These are phyloP conservation scores for Pristionchus maxplancki DNA, from an alignment of 2,888 invertebrate genomes.

Conservation along the genomic window DNA sequence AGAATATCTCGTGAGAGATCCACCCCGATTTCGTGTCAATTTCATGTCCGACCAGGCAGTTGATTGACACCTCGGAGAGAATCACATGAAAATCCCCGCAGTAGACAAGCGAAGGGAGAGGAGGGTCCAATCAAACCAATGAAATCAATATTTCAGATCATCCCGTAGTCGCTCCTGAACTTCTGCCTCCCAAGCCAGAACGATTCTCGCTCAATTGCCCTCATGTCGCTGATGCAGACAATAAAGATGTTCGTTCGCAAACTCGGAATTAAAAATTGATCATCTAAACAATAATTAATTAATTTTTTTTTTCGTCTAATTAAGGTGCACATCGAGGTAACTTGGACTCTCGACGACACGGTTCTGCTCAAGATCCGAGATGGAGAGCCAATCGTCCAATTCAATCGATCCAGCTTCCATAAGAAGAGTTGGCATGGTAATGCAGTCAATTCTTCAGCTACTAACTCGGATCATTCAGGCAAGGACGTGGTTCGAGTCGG, in stretches of 20 bases:
- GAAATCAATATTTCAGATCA: conserved; percentile 4
- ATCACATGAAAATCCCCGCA: background rate
- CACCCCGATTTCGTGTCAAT: conserved; percentile 39
- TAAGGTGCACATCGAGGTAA: conserved; percentile 61
- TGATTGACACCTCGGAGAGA: conserved; percentile 23
- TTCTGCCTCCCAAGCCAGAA: conserved; percentile 52
- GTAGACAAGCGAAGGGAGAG: background rate
- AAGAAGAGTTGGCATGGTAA: conserved; percentile 62
- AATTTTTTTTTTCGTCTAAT: too few relatives aligned
- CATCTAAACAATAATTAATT: background rate
- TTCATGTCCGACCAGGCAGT: conserved; percentile 37
- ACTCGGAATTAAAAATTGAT: background rate
- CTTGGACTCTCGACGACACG: conserved; percentile 68
- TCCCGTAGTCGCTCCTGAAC: background rate
- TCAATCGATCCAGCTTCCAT: conserved; percentile 61
- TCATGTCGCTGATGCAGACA: conserved; percentile 64
- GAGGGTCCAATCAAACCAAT: background rate
- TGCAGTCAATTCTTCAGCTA: background rate
- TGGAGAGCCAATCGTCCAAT: conserved; percentile 58
- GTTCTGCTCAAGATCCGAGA: conserved; percentile 68
- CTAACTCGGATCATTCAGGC: conserved; percentile 54
- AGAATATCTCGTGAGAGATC: conserved; percentile 11
- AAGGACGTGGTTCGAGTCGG: conserved; percentile 64
- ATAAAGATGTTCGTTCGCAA: conserved; percentile 56
- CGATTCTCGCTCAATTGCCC: conserved; percentile 67